Conservation (phyloP, 1,140 invertebrate species). For the honey bee (Apis mellifera) region DNA sequence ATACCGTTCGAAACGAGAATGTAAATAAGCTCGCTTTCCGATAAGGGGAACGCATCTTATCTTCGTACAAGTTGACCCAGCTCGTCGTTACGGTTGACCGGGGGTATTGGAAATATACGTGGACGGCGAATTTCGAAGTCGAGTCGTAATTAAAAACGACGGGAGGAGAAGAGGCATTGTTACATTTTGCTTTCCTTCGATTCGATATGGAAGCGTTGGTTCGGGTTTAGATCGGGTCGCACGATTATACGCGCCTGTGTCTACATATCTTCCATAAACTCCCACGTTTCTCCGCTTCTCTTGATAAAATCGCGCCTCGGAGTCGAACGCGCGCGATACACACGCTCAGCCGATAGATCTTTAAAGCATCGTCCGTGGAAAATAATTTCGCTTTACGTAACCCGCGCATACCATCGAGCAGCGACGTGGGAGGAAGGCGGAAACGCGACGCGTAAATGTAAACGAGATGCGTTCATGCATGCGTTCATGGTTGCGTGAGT, state of each 20-base stretch:
- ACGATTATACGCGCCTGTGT: constrained; percentile 48
- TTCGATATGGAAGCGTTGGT: constrained; percentile 13
- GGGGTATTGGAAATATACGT: not conserved
- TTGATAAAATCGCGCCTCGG: constrained; percentile 54
- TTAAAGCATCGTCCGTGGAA: constrained; percentile 50
- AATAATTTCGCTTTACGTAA: constrained; percentile 64
- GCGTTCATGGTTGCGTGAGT: not conserved
- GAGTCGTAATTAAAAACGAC: not conserved
- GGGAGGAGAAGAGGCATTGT: constrained; percentile 22
- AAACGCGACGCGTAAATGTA: constrained; percentile 36
- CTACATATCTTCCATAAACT: constrained; percentile 45
- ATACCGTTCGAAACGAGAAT: constrained; percentile 14
- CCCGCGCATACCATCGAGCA: not conserved
- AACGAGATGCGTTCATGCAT: constrained; percentile 17
- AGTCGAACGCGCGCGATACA: constrained; percentile 19
- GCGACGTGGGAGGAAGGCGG: not conserved
- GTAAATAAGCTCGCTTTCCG: constrained; percentile 21
- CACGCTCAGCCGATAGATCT: constrained; percentile 27
- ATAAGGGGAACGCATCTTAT: constrained; percentile 44
- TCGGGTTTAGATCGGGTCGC: constrained; percentile 51
- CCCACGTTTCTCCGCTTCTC: constrained; percentile 53
- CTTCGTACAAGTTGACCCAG: constrained; percentile 20
- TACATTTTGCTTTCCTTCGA: constrained; percentile 37
- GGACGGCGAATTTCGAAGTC: not conserved
- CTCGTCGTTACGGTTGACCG: not conserved